phyloP scores from a whole-genome alignment of 2,113 vertebrate species.

The Chaetura pelagica region DNA sequence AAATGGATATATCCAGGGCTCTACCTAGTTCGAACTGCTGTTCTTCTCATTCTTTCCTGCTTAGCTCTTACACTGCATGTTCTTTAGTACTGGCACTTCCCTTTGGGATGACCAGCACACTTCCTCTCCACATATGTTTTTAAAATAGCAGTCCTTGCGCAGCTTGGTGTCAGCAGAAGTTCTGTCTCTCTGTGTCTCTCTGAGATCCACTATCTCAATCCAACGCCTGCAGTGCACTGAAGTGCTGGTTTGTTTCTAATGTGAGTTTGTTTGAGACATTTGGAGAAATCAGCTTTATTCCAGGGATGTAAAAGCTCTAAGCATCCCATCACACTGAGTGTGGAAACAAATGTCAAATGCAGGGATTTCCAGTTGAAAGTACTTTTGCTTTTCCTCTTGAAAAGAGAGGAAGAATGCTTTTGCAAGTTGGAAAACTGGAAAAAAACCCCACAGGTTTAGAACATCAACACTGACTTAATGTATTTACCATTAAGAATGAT shows the following conservation, averaged over 20 bases:
- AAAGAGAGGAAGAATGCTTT: neutral
- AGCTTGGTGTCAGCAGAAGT: neutral
- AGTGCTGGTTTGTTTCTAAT: neutral
- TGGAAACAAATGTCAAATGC: neutral
- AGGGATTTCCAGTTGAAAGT: neutral
- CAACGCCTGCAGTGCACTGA: neutral
- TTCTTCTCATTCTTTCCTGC: neutral
- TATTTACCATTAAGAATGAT: neutral
- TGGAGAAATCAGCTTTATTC: neutral
- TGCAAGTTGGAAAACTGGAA: neutral
- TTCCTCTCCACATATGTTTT: neutral
- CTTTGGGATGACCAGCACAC: neutral
- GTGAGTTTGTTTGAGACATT: neutral
- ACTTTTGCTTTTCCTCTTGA: neutral
- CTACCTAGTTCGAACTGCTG: neutral
- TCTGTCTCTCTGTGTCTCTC: neutral
- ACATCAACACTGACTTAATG: neutral
- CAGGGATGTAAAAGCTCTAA: neutral
- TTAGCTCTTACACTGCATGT: fast-evolving
- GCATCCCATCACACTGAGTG: neutral
- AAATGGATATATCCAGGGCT: neutral
- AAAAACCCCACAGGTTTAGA: neutral
- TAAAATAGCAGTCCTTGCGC: neutral
- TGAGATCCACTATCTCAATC: neutral
- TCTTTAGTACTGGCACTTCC: neutral